phyloP scores from a whole-genome alignment of 2,113 vertebrate genomes.

The Hyperoodon ampullatus region DNA sequence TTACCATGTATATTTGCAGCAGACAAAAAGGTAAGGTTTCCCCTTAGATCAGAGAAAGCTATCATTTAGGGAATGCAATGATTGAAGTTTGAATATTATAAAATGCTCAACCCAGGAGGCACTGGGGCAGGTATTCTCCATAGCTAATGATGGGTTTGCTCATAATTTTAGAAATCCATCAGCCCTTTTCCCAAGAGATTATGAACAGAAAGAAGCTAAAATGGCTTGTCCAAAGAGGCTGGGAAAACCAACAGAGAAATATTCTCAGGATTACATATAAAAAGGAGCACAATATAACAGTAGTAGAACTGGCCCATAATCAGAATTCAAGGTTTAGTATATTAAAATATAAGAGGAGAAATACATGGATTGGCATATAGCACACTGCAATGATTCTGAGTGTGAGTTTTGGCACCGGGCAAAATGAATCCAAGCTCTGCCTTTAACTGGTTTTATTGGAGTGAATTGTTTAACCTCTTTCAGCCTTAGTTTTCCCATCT shows the following conservation, averaged over 20 bases:
- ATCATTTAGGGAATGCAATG: conserved; percentile 31
- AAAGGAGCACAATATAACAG: neutral
- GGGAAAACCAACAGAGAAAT: neutral
- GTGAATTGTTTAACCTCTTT: neutral
- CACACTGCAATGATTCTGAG: neutral
- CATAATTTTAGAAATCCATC: conserved; percentile 43
- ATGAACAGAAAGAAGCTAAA: conserved; percentile 42
- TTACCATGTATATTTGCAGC: conserved; percentile 23
- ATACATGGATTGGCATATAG: neutral
- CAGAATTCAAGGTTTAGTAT: neutral
- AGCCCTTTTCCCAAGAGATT: conserved; percentile 41
- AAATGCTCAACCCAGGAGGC: conserved; percentile 39
- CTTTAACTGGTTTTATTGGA: neutral
- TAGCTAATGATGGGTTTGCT: conserved; percentile 4
- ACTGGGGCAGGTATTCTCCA: neutral
- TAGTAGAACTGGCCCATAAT: neutral
- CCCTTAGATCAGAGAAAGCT: conserved; percentile 42
- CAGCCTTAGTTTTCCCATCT: neutral
- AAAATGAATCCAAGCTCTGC: neutral
- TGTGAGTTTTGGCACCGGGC: neutral
- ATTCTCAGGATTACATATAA: neutral
- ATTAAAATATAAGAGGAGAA: neutral
- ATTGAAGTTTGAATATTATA: conserved; percentile 55
- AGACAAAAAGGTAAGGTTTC: conserved; percentile 56
- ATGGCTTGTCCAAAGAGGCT: neutral